Conservation (phyloP, 2,888 invertebrate species). For the Eucriotettix oculatus region DNA sequence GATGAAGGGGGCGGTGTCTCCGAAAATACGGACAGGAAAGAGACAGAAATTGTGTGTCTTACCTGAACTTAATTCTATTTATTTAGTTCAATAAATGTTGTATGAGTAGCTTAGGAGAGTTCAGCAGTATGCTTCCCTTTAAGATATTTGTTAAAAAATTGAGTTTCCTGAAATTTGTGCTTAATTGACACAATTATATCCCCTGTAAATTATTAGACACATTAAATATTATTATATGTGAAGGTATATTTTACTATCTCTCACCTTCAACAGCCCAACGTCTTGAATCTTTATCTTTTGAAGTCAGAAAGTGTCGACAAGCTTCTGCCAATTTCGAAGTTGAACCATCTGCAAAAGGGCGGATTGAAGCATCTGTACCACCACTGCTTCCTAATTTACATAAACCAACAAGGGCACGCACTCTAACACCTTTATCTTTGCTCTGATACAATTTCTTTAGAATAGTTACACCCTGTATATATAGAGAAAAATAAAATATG, state of each 20-base stretch:
- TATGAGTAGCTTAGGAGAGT: no score
- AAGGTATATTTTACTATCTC: background rate
- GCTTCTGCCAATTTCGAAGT: conserved; percentile 84
- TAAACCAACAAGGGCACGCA: conserved; percentile 77
- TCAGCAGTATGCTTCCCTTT: no score
- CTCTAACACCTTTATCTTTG: conserved; percentile 76
- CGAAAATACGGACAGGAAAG: no score
- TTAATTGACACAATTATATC: no score
- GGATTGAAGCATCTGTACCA: conserved; percentile 85
- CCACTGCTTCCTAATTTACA: conserved; percentile 92
- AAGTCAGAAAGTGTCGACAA: conserved; percentile 76
- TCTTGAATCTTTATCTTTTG: conserved; percentile 75
- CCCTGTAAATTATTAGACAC: background rate
- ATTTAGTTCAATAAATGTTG: no score
- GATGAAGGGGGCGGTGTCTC: no score
- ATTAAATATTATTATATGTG: background rate
- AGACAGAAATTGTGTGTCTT: no score
- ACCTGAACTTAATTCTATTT: no score
- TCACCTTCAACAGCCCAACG: conserved; percentile 91
- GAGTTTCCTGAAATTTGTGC: no score
- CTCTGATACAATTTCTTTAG: conserved; percentile 86
- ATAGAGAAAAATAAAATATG: background rate
- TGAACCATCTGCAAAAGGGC: conserved; percentile 91
- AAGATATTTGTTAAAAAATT: no score
- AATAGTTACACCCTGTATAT: conserved; percentile 59